Base-by-base conservation (phyloP, 2,888 invertebrate species). In the Steinernema carpocapsae region DNA sequence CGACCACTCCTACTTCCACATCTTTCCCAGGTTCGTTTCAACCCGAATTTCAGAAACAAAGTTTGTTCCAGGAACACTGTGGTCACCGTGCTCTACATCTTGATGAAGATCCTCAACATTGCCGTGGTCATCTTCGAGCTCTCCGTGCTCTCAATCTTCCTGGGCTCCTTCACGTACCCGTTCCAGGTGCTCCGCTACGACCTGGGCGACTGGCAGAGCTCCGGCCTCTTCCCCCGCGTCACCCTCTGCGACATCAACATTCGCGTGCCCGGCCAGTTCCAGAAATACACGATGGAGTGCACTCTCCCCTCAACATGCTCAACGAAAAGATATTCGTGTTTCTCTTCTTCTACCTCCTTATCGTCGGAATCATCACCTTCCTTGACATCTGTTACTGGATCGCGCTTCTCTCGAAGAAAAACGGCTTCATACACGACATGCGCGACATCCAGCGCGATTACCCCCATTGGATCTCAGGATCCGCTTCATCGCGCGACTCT, bases 71-170 rank as follows among this genome's bases (percentile, higher is more conserved):
- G 32, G 37, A 64, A 64, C 64, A 64, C 64, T 7, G 64, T 64
- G 17, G 81, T 80, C 45, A 74, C 78, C 12, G 26, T 73, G 19
- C 76, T 82, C 22, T 88, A 88, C 77, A 45, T 87, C 56, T 26
- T 83, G 32, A 83, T 83, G 72, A 88, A 88, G 77, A 29, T 84
- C 0, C 74, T 87, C 29, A 87, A 85, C 79, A 73, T 88, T 7
- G 32, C 80, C 71, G 86, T 86, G 74, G 76, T 43, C 45, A 7
- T 73, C 17, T 1, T 42, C 45, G 45, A 26, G 56, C 64, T 73
- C 43, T 17, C 73, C 22, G 29, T 73, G 26, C 59, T 64, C 64
- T 56, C 59, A 26, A 29, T 45, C 59, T 56, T 52, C 43, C 43
- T 72, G 26, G 46, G 0, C 26, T 42, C 24, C 14, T 72, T 72